Percentiles rank a stretch among this genome's conserved stretches.
These are phyloP conservation scores for Salvelinus fontinalis DNA, from an alignment of 2,113 vertebrate species.

Conservation along the genomic window DNA sequence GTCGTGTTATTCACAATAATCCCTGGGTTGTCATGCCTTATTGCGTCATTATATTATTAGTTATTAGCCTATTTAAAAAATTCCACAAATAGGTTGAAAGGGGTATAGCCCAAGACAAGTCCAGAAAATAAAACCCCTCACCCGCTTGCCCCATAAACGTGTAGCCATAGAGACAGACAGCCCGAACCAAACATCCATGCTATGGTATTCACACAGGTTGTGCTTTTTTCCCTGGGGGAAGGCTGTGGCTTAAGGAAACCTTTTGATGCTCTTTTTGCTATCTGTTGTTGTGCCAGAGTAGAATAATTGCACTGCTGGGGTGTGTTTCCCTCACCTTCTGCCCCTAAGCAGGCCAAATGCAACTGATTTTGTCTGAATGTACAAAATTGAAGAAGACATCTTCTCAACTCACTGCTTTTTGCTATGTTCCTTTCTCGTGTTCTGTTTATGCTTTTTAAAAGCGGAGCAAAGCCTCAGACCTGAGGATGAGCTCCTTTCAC, in stretches of 20 bases:
- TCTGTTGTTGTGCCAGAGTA: conserved; percentile 79
- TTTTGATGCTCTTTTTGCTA: conserved; percentile 79
- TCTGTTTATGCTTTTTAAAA: conserved; percentile 58
- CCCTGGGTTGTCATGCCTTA: too few species aligned
- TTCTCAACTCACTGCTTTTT: conserved; percentile 65
- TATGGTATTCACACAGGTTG: conserved; percentile 65
- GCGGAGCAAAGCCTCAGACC: conserved; percentile 43
- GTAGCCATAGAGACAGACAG: conserved; percentile 11
- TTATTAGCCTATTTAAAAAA: background rate
- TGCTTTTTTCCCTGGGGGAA: conserved; percentile 69
- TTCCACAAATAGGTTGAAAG: background rate
- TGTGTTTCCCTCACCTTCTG: conserved; percentile 76
- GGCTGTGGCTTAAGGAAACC: conserved; percentile 68
- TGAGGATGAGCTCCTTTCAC: conserved; percentile 30
- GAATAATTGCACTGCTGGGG: conserved; percentile 76
- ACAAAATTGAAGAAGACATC: conserved; percentile 76
- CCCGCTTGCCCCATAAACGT: background rate
- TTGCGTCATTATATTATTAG: background rate
- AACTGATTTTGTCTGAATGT: conserved; percentile 72
- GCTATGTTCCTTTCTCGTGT: conserved; percentile 49
- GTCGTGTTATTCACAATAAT: too few species aligned
- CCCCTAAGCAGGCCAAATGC: conserved; percentile 79
- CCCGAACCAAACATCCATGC: conserved; percentile 56
- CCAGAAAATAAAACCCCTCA: background rate
- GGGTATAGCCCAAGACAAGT: background rate